A percentile compares a stretch with the other conserved stretches of the same genome.
Evolutionary conservation across 2,113 vertebrate species (phyloP).

Genomic region (Ctenodactylus gundi): DNA sequence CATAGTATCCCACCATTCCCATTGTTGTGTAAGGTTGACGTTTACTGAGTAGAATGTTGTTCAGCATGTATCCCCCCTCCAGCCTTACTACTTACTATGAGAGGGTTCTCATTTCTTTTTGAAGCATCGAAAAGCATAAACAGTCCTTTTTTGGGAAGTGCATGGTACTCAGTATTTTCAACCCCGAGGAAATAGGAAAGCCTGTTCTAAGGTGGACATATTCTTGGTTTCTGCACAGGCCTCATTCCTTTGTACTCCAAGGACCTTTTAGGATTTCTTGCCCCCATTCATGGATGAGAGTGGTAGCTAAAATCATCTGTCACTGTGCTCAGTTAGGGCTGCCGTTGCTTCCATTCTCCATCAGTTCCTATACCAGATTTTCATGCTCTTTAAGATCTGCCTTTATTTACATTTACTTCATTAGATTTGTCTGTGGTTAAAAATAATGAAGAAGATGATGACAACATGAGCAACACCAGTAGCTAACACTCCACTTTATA

Average conservation of each 20-base stretch:
- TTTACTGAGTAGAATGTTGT: not conserved
- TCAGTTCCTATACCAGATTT: not conserved
- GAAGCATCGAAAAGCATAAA: not conserved
- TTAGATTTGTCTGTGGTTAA: not conserved
- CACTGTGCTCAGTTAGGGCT: not conserved
- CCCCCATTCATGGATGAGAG: not conserved
- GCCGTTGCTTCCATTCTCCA: not conserved
- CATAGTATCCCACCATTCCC: not conserved
- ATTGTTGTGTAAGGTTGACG: not conserved
- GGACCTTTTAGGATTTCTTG: not conserved
- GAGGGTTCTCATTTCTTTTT: slow-evolving; percentile 9
- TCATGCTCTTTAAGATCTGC: not conserved
- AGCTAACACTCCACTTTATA: not conserved
- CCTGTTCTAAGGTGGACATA: not conserved
- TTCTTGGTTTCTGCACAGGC: not conserved
- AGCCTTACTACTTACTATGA: not conserved
- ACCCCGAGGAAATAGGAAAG: not conserved
- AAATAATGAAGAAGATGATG: not conserved
- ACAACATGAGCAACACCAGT: not conserved
- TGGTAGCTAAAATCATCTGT: not conserved
- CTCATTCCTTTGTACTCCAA: not conserved
- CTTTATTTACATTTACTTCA: not conserved
- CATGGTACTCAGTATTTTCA: not conserved
- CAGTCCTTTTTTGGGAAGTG: not conserved
- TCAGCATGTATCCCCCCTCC: not conserved